Evolutionary conservation across 2,888 invertebrate genomes (phyloP).

Genomic region (Sepiola atlantica): DNA sequence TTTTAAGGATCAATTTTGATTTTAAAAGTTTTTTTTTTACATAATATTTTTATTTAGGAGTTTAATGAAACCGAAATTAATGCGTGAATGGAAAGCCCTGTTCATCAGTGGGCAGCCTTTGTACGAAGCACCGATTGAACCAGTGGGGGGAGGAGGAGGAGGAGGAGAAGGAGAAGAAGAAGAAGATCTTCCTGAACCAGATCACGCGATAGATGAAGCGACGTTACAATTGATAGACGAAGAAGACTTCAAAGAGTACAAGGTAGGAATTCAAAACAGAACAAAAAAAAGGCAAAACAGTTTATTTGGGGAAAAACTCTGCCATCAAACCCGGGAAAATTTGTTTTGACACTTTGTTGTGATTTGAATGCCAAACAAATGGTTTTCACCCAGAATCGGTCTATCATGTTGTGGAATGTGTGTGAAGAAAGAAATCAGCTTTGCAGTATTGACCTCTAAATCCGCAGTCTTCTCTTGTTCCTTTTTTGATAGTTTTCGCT

Average conservation of each 20-base stretch:
- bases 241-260: conserved; percentile 73
- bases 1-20: not conserved
- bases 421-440: too few relatives aligned
- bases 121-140: conserved; percentile 62
- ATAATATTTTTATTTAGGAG: conserved; percentile 55
- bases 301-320: not conserved
- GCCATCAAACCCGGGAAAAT: not conserved
- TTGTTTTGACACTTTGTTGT: not conserved
- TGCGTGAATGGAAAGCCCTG: conserved; percentile 72
- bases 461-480: too few relatives aligned
- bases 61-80: conserved; percentile 71
- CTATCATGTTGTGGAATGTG: too few relatives aligned
- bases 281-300: not conserved
- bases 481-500: too few relatives aligned
- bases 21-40: not conserved
- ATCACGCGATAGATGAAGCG: conserved; percentile 66
- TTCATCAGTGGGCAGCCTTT: conserved; percentile 72
- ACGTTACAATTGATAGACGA: conserved; percentile 71
- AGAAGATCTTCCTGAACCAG: conserved; percentile 49
- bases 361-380: not conserved
- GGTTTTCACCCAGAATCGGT: too few relatives aligned
- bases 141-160: not conserved
- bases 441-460: too few relatives aligned
- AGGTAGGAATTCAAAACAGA: conserved; percentile 58
- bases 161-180: not conserved